These are phyloP conservation scores for Andrena haemorrhoa DNA, from an alignment of 2,888 invertebrate genomes.

Conservation along the genomic window DNA sequence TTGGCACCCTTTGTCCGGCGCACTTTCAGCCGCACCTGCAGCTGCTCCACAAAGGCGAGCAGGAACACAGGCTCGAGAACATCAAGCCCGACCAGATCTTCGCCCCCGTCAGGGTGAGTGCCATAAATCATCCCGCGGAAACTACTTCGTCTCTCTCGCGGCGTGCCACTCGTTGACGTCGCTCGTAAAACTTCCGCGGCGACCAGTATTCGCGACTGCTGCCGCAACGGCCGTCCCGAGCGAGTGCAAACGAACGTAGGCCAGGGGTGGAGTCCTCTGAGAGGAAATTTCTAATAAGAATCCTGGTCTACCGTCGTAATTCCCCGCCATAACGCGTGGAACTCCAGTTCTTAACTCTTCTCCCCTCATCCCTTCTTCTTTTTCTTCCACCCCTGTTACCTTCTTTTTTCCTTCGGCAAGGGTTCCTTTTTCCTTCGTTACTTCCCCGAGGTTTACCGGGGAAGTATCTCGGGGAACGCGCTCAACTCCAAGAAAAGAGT, in stretches of 20 bases:
- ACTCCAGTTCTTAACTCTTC: neutral
- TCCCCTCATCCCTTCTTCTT: neutral
- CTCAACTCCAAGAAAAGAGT: neutral
- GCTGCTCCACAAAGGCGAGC: conserved; percentile 82
- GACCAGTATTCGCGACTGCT: conserved; percentile 20
- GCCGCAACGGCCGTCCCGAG: neutral
- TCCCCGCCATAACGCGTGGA: neutral
- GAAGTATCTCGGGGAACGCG: neutral
- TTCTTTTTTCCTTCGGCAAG: neutral
- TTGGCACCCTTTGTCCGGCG: conserved; percentile 85
- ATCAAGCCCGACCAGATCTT: conserved; percentile 85
- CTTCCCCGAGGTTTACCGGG: neutral
- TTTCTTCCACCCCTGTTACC: neutral
- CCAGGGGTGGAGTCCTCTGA: neutral
- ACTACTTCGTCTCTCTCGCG: conserved; percentile 23
- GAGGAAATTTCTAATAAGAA: conserved; percentile 17
- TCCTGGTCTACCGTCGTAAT: neutral
- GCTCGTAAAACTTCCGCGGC: conserved; percentile 37
- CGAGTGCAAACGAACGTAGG: neutral
- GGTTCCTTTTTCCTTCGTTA: neutral
- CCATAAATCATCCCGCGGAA: conserved; percentile 52
- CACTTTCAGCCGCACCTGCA: conserved; percentile 86
- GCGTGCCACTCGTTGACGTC: conserved; percentile 11
- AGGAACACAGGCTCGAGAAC: conserved; percentile 81
- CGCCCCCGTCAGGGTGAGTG: conserved; percentile 85